Evolutionary conservation across 1,140 invertebrate genomes (phyloP), one percentile per base, ranked within the genome.

Genomic region (Leguminivora glycinivorella): DNA sequence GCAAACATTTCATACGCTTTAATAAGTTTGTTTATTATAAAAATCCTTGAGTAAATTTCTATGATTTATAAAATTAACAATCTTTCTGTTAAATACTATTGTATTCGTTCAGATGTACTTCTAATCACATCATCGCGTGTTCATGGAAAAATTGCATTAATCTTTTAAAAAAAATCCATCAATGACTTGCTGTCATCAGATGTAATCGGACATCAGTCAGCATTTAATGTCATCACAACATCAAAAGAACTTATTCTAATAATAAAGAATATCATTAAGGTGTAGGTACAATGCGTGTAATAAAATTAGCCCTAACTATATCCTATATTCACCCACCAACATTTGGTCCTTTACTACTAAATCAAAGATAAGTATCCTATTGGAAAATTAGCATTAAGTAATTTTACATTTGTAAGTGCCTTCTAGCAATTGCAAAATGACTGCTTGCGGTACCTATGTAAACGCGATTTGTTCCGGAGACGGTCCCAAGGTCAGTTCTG

Each of bases 401-500:
- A 47, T 5, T 38, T 38, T 12, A 38, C 14, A 43, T 14, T 43
- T 43, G 14, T 43, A 17, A 22, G 47, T 52, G 22, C 73, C 58
- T 40, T 56, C 34, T 4, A 63, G 58, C 34, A 63, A 70, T 71
- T 70, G 40, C 71, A 68, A 73, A 73, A 68, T 72, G 77, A 75
- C 70, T 74, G 76, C 75, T 71, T 68, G 71, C 75, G 70, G 70
- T 75, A 72, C 40, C 14, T 43, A 43, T 74, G 76, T 73, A 76
- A 74, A 74, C 67, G 31, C 69, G 79, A 83, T 85, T 87, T 67
- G 85, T 80, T 83, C 79, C 80, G 76, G 69, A 80, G 77, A 72
- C 56, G 70, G 58, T 70, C 72, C 74, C 84, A 88, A 89, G 84
- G 85, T 73, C 78, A 75, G 22, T 67, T 43, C 79, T 78, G 84